A percentile compares a stretch with the other conserved stretches of the same genome.
Evolutionary conservation across 2,888 invertebrate genomes (phyloP).

Genomic region (Polylopha cassiicola): DNA sequence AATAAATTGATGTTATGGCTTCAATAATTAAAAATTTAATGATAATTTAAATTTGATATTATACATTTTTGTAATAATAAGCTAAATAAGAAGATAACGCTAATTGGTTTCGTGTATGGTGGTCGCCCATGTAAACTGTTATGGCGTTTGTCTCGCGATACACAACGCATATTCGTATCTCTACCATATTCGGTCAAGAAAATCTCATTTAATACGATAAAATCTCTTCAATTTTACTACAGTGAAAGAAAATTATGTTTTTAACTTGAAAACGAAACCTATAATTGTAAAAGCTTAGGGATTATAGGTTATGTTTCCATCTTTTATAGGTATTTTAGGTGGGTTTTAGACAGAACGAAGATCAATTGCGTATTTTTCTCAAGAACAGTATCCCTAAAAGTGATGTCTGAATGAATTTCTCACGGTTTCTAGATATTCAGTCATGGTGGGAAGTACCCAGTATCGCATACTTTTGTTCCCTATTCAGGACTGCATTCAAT

Average conservation of each 20-base stretch:
- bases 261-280: constrained; percentile 29
- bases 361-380: constrained; percentile 55
- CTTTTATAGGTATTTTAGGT: constrained; percentile 86
- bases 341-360: constrained; percentile 64
- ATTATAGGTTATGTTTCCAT: constrained; percentile 76
- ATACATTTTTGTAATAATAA: neutral
- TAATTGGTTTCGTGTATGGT: constrained; percentile 16
- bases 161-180: constrained; percentile 67
- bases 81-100: too few species aligned
- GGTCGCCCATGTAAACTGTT: constrained; percentile 58
- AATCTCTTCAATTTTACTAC: constrained; percentile 27
- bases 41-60: constrained; percentile 10
- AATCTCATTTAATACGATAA: constrained; percentile 28
- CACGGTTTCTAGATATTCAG: constrained; percentile 89
- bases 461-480: constrained; percentile 98
- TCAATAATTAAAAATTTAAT: too few species aligned
- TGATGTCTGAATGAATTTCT: constrained; percentile 74
- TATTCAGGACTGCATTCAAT: constrained; percentile 97
- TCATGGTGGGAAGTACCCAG: constrained; percentile 99
- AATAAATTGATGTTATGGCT: too few species aligned
- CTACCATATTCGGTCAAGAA: constrained; percentile 32
- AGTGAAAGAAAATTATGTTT: constrained; percentile 18
- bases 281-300: constrained; percentile 38
- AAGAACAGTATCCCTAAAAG: constrained; percentile 45
- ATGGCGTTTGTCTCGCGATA: constrained; percentile 71